These are phyloP conservation scores for Zaprionus capensis DNA, from an alignment of 1,140 invertebrate genomes.

Conservation along the genomic window DNA sequence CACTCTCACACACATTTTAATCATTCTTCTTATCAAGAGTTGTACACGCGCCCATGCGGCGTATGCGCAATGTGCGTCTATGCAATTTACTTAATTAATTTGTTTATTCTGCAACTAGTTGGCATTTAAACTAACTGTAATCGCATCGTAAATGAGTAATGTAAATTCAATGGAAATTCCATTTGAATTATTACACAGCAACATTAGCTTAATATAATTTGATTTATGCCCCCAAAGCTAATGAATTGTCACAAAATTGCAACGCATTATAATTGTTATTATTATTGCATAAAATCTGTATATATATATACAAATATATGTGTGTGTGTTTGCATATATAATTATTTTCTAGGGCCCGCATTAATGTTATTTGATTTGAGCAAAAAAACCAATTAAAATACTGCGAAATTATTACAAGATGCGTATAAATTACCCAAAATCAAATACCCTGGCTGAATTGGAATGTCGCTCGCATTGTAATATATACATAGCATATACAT, in stretches of 20 bases:
- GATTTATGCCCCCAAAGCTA: conserved; percentile 11
- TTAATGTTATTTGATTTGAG: conserved; percentile 60
- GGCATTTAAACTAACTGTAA: conserved; percentile 14
- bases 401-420: conserved; percentile 2
- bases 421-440: conserved; percentile 36
- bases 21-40: conserved; percentile 67
- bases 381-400: conserved; percentile 26
- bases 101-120: not conserved
- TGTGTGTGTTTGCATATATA: not conserved
- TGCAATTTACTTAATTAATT: not conserved
- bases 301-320: not conserved
- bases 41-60: conserved; percentile 33
- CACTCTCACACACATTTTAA: conserved; percentile 57
- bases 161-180: not conserved
- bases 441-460: not conserved
- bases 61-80: conserved; percentile 3
- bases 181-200: conserved; percentile 12
- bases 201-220: conserved; percentile 21
- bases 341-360: conserved; percentile 28
- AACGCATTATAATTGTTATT: not conserved
- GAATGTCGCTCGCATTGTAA: not conserved
- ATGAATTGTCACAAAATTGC: not conserved
- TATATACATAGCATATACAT: not conserved
- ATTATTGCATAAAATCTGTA: not conserved
- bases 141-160: not conserved